Evolutionary conservation across 53 echinoderm and acorn worm genomes (phyloP).

Genomic region (Astropecten irregularis): DNA sequence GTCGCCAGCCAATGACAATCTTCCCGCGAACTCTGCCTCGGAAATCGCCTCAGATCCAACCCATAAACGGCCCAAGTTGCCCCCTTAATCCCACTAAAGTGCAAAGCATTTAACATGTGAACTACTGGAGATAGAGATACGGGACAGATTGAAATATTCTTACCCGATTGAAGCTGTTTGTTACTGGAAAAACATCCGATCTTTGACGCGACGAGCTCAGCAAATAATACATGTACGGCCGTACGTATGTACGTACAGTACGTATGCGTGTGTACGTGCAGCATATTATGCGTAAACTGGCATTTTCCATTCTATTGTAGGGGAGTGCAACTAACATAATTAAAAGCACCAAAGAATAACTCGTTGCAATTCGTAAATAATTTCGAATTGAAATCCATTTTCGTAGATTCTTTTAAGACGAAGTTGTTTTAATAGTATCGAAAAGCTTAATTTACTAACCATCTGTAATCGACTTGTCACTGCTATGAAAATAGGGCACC

Average conservation of each 20-base stretch:
- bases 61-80: neutral
- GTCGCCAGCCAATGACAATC: slow-evolving; percentile 47
- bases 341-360: too few species aligned
- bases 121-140: too few species aligned
- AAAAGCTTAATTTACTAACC: too few species aligned
- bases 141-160: neutral
- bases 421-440: too few species aligned
- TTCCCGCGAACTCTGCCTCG: slow-evolving; percentile 33
- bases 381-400: too few species aligned
- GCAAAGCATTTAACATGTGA: neutral
- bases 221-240: neutral
- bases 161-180: neutral
- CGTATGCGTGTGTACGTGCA: neutral
- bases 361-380: too few species aligned
- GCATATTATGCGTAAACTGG: neutral
- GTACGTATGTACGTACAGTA: neutral
- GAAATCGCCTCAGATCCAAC: slow-evolving; percentile 19
- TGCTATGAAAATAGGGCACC: too few species aligned
- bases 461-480: too few species aligned
- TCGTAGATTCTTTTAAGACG: too few species aligned
- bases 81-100: neutral
- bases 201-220: too few species aligned
- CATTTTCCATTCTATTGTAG: neutral
- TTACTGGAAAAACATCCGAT: too few species aligned
- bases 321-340: too few species aligned